Conservation (phyloP, 2,797 vertebrate species). For the Alosa sapidissima region DNA sequence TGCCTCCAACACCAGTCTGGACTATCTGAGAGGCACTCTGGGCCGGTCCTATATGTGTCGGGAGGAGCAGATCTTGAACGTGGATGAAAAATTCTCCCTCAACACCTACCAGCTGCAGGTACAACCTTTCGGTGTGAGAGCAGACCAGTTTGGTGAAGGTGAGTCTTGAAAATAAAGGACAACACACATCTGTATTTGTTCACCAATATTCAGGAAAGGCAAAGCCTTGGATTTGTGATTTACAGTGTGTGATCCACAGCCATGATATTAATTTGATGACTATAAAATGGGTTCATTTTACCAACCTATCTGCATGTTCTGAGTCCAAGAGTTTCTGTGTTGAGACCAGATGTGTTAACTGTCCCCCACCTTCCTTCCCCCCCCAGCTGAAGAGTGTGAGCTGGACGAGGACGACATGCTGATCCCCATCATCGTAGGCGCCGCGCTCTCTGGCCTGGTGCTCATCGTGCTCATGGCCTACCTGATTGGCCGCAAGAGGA, state of each 20-base stretch:
- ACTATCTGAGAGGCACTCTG: conserved; percentile 77
- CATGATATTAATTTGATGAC: background rate
- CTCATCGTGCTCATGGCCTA: conserved; percentile 93
- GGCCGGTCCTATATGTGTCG: conserved; percentile 90
- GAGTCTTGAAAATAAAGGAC: conserved; percentile 23
- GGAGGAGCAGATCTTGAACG: conserved; percentile 76
- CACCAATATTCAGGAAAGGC: background rate
- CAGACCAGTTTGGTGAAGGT: conserved; percentile 87
- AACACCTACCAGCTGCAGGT: conserved; percentile 85
- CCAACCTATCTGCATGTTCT: background rate
- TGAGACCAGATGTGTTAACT: background rate
- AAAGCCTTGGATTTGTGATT: background rate
- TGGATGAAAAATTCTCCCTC: conserved; percentile 72
- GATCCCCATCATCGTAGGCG: conserved; percentile 95
- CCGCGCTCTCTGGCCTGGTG: conserved; percentile 91
- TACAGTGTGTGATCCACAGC: background rate
- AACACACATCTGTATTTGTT: background rate
- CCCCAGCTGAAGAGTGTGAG: conserved; percentile 86
- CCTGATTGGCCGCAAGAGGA: conserved; percentile 94
- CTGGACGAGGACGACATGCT: conserved; percentile 92
- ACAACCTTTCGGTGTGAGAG: conserved; percentile 85
- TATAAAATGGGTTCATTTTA: background rate
- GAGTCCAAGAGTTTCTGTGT: background rate
- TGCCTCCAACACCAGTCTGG: conserved; percentile 73
- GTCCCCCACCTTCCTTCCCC: background rate